These are phyloP conservation scores for Alloplasta piceator DNA, from an alignment of 2,888 invertebrate genomes.

Conservation along the genomic window DNA sequence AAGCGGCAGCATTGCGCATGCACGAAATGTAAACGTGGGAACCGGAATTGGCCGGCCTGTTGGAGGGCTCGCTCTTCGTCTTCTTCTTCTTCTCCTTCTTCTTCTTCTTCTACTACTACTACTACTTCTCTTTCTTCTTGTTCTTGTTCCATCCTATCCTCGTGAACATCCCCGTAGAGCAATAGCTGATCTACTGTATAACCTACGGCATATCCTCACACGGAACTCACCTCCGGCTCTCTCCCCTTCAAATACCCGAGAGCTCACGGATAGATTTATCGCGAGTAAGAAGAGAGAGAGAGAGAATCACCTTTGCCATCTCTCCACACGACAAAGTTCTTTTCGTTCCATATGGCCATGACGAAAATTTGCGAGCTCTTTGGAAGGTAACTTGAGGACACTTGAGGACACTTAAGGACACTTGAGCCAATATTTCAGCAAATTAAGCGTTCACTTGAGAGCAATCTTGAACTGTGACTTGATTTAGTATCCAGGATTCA, in stretches of 20 bases:
- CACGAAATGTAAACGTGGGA: constrained; percentile 84
- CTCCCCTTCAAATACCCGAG: constrained; percentile 30
- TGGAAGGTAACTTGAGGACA: no score
- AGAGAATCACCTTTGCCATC: constrained; percentile 1
- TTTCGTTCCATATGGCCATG: background rate
- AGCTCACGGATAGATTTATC: constrained; percentile 56
- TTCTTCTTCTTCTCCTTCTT: constrained; percentile 46
- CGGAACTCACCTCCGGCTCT: constrained; percentile 17
- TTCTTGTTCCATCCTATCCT: constrained; percentile 48
- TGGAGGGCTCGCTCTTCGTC: constrained; percentile 60
- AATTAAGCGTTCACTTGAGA: no score
- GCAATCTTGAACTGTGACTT: no score
- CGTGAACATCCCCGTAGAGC: constrained; percentile 61
- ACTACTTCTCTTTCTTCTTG: constrained; percentile 17
- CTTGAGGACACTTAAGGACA: no score
- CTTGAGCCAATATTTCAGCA: no score
- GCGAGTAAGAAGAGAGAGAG: constrained; percentile 27
- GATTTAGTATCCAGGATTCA: no score
- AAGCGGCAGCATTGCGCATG: constrained; percentile 80
- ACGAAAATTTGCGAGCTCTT: constrained; percentile 31
- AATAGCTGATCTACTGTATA: constrained; percentile 60
- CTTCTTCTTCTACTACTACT: constrained; percentile 44
- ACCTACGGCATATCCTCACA: constrained; percentile 45
- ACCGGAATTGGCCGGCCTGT: constrained; percentile 81
- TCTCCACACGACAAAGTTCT: constrained; percentile 3